Evolutionary conservation across 2,888 invertebrate species (phyloP).

Genomic region (Stenolophus ochropezus): DNA sequence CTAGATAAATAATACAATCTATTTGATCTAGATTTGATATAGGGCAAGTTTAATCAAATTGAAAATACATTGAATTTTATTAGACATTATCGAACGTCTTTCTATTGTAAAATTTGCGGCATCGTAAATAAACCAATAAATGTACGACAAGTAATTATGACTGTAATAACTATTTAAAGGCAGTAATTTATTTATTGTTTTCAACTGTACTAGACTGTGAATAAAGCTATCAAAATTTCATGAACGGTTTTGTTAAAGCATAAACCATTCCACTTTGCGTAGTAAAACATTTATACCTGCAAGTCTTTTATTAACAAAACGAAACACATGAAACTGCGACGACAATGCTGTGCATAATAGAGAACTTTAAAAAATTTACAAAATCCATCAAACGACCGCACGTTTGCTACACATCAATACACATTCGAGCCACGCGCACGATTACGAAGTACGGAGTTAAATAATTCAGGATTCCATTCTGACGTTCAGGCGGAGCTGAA

Average conservation of each 20-base stretch:
- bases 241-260: neutral
- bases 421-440: slow-evolving; percentile 6
- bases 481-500: slow-evolving; percentile 10
- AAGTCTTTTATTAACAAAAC: neutral
- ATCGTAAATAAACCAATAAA: no score
- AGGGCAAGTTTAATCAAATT: no score
- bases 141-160: neutral
- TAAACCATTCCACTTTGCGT: neutral
- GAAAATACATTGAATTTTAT: no score
- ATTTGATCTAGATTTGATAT: no score
- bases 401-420: neutral
- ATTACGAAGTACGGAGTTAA: slow-evolving; percentile 18
- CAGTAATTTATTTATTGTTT: neutral
- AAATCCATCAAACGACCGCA: neutral
- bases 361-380: slow-evolving; percentile 12
- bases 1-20: no score
- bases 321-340: neutral
- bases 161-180: neutral
- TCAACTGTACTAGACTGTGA: neutral
- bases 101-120: no score
- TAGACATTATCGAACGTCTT: no score
- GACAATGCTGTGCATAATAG: neutral
- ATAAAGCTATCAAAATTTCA: neutral
- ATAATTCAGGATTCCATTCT: slow-evolving; percentile 37
- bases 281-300: neutral